Percentiles rank a stretch among this genome's conserved stretches.
phyloP scores from a whole-genome alignment of 2,797 vertebrate genomes.

The Sebastes minor region DNA sequence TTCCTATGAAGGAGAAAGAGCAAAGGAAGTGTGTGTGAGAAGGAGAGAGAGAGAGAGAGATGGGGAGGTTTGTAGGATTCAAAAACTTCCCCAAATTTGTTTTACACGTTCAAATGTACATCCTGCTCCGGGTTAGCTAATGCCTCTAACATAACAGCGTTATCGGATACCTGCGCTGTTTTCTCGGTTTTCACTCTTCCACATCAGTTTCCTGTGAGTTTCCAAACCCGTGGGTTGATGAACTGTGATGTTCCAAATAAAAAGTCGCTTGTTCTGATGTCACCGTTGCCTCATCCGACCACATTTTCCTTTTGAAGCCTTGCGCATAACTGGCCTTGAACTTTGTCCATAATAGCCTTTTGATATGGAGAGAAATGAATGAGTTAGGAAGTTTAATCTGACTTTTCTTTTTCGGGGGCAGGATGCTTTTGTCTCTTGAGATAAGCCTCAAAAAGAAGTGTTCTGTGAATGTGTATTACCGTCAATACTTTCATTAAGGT shows the following conservation, averaged over 20 bases:
- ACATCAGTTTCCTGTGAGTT: slow-evolving; percentile 24
- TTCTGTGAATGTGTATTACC: background rate
- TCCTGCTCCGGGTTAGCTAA: slow-evolving; percentile 10
- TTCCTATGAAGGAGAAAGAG: slow-evolving; percentile 7
- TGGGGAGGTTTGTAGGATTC: background rate
- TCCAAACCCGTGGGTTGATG: slow-evolving; percentile 43
- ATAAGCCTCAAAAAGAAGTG: background rate
- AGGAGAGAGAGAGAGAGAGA: background rate
- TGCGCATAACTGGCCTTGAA: slow-evolving; percentile 54
- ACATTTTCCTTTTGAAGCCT: slow-evolving; percentile 67
- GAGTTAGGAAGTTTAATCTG: slow-evolving; percentile 44
- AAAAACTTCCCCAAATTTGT: slow-evolving; percentile 23
- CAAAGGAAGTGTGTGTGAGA: background rate
- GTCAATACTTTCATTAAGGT: slow-evolving; percentile 23
- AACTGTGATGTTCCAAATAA: slow-evolving; percentile 74
- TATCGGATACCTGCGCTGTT: slow-evolving; percentile 18
- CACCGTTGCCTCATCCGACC: slow-evolving; percentile 73
- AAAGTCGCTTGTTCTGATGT: slow-evolving; percentile 74
- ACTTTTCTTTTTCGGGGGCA: slow-evolving; percentile 5
- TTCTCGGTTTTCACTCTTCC: slow-evolving; percentile 2
- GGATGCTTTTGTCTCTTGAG: slow-evolving; percentile 37
- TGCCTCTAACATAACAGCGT: slow-evolving; percentile 28
- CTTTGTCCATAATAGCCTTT: slow-evolving; percentile 58
- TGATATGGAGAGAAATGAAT: slow-evolving; percentile 62
- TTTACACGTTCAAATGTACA: slow-evolving; percentile 24